phyloP scores from a whole-genome alignment of 2,113 vertebrate genomes.

The Myocastor coypus region DNA sequence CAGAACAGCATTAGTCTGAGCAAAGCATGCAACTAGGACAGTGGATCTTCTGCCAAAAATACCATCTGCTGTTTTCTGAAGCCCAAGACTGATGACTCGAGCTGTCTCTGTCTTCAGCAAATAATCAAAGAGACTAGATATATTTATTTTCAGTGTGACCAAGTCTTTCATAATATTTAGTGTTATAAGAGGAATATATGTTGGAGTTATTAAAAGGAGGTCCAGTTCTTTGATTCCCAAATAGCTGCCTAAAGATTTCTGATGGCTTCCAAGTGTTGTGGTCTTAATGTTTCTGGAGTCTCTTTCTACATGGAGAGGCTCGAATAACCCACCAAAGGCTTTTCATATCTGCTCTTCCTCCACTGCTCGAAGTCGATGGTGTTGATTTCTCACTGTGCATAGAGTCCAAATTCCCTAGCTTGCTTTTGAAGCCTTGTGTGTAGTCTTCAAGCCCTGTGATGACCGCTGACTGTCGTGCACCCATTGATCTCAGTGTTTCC shows the following conservation, averaged over 20 bases:
- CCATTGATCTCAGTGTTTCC: neutral
- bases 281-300: neutral
- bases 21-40: slow-evolving; percentile 58
- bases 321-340: neutral
- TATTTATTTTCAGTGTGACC: slow-evolving; percentile 38
- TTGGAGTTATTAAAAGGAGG: neutral
- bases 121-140: slow-evolving; percentile 54
- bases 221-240: neutral
- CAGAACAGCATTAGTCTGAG: slow-evolving; percentile 57
- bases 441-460: neutral
- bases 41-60: slow-evolving; percentile 68
- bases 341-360: neutral
- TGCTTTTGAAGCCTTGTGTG: neutral
- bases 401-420: neutral
- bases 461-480: neutral
- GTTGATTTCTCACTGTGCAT: neutral
- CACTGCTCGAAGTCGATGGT: neutral
- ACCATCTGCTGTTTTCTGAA: slow-evolving; percentile 78
- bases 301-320: neutral
- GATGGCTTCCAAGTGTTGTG: neutral
- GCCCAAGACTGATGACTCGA: slow-evolving; percentile 63
- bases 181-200: neutral
- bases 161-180: slow-evolving; percentile 48
- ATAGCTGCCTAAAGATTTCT: neutral
- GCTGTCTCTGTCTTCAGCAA: slow-evolving; percentile 70